A percentile compares a stretch with the other conserved stretches of the same genome.
These are phyloP conservation scores for Amblyraja radiata DNA, from an alignment of 2,797 vertebrate species.

Conservation along the genomic window DNA sequence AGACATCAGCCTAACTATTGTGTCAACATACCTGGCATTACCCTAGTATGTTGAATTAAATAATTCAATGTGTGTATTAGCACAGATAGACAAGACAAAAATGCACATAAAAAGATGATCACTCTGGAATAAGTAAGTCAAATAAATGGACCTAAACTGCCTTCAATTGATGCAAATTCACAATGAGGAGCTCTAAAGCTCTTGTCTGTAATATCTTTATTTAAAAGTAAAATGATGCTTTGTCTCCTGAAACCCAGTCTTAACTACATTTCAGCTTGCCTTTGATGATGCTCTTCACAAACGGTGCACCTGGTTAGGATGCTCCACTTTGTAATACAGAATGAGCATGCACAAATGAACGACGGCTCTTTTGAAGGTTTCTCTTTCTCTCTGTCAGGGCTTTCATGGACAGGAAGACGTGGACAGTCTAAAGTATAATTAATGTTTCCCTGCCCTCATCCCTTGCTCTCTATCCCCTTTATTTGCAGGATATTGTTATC, in stretches of 20 bases:
- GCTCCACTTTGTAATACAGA: not conserved
- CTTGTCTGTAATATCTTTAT: conserved; percentile 22
- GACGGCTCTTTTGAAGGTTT: not conserved
- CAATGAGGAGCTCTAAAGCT: conserved; percentile 25
- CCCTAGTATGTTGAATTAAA: not conserved
- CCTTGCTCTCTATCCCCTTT: no score
- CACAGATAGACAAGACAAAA: no score
- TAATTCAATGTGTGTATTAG: not conserved
- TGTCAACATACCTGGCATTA: not conserved
- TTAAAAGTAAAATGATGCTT: conserved; percentile 35
- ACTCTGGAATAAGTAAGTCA: not conserved
- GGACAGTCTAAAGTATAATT: conserved; percentile 21
- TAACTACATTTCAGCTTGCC: conserved; percentile 26
- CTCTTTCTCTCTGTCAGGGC: not conserved
- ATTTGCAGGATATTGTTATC: not conserved
- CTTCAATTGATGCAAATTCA: conserved; percentile 26
- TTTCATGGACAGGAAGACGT: conserved; percentile 8
- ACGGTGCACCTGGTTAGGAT: conserved; percentile 15
- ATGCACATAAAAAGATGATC: not conserved
- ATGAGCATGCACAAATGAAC: not conserved
- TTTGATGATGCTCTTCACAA: conserved; percentile 31
- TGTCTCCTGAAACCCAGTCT: conserved; percentile 23
- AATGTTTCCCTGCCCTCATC: not conserved
- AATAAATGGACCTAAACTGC: not conserved
- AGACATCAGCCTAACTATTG: not conserved